Base-by-base conservation (phyloP, 2,113 vertebrate species). In the Microtus ochrogaster region DNA sequence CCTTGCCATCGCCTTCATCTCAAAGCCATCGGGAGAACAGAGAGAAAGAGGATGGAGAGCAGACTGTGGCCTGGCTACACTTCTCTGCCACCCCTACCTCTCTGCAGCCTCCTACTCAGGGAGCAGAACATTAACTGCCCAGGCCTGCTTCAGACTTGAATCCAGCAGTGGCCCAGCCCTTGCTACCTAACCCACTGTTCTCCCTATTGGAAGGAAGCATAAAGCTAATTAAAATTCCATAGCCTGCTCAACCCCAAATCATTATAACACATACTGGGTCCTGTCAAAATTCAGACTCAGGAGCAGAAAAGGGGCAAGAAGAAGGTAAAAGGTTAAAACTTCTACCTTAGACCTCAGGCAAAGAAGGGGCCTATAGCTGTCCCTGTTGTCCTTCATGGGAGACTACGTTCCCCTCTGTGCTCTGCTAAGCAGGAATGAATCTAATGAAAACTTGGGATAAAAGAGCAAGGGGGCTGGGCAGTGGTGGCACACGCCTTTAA, bases 171-270 rank as follows among this genome's bases (percentile, higher is more conserved):
- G 85, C 89, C 94, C 88, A 68, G 30, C 92, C 87, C 36, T 47
- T 93, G 63, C 88, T 92, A 91, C 76, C 79, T 84, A 73, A 76
- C 92, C 72, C 28, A 87, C 58, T 21, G 77, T 49, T 68, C 89
- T 74, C 78, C 65, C 85, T 92, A 61, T 11, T 86, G 52, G 89
- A 95, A 41, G 52, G 52, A 96, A 89, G 49, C 30, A 91, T 72
- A 49, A 78, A 97, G 94, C 96, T 98, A 98, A 98, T 98, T 98
- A 98, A 98, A 98, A 97, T 97, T 96, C 93, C 97, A 98, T 86
- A 97, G 97, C 96, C 91, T 61, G 97, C 95, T 96, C 96, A 98
- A 97, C 76, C 94, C 96, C 96, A 95, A 97, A 95, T 97, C 97
- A 97, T 97, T 97, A 97, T 98, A 98, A 98, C 96, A 97, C 96